Evolutionary conservation across 2,888 invertebrate genomes (phyloP).

Genomic region (Acanthoscelides obtectus): DNA sequence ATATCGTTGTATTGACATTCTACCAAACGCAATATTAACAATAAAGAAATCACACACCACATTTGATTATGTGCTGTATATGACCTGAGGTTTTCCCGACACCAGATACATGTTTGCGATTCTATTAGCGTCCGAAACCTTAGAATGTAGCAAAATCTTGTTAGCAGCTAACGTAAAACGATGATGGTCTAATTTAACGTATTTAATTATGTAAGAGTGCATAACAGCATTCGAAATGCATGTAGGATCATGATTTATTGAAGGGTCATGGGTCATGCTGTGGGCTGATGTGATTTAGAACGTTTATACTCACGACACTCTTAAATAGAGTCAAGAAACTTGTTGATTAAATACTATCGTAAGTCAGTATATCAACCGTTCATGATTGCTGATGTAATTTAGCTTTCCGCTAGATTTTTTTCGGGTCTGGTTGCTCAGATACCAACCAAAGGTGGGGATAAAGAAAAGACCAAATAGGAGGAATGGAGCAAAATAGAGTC

Average conservation of each 20-base stretch:
- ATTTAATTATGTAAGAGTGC: background rate
- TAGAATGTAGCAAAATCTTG: background rate
- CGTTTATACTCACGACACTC: too few species aligned
- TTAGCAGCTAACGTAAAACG: background rate
- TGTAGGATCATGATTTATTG: background rate
- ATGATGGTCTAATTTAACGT: background rate
- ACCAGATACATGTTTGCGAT: background rate
- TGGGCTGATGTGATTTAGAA: background rate
- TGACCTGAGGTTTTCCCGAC: background rate
- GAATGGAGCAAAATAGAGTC: too few species aligned
- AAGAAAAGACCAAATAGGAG: too few species aligned
- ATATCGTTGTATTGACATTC: slow-evolving; percentile 21
- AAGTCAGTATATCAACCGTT: too few species aligned
- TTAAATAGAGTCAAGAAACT: too few species aligned
- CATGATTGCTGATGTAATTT: too few species aligned
- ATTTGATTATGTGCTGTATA: background rate
- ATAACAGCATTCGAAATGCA: background rate
- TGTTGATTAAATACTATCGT: too few species aligned
- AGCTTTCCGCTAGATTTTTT: too few species aligned
- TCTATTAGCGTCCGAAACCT: background rate
- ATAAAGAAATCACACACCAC: background rate
- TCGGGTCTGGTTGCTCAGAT: too few species aligned
- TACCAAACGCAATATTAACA: background rate
- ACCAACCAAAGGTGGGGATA: too few species aligned
- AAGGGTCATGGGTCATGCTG: background rate